Base-by-base conservation (phyloP, 1,140 invertebrate species). In the Drosophila rufa region DNA sequence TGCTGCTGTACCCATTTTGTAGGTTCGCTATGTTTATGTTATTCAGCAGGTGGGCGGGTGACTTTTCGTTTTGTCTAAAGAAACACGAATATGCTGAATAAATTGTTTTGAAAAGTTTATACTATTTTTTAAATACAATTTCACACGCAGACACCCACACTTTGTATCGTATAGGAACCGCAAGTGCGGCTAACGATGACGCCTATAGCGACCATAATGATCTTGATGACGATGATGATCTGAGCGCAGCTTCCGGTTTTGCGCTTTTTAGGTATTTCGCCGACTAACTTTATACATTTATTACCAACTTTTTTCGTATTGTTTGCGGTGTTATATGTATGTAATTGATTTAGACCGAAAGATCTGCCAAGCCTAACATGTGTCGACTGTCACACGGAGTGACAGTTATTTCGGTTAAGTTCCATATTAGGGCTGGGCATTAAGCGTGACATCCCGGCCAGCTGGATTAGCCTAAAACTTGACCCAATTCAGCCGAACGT, bases 191-290 rank as follows among this genome's bases (percentile, higher is more conserved):
- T 73, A 70, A 62, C 65, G 62, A 65, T 80, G 84, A 82, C 82
- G 78, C 65, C 66, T 46, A 53, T 57, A 46, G 67, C 66, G 60
- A 75, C 57, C 76, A 40, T 69, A 47, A 56, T 30, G 59, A 69
- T 76, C 58, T 59, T 53, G 22, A 67, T 61, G 42, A 57, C 33
- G 45, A 79, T 65, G 57, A 68, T 67, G 81, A 66, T 77, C 48
- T 56, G 81, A 90, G 81, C 68, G 36, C 64, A 81, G 85, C 85
- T 89, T 89, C 85, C 85, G 85, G 85, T 89, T 85, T 79, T 73
- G 81, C 79, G 67, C 60, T 74, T 51, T 77, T 46, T 53, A 42
- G 27, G 17, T 67, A 68, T 38, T 62, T 69, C 48, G 69, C 53
- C 19, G 38, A 48, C 60, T 70, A 55, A 60, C 70, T 78, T 60